Evolutionary conservation across 2,797 vertebrate species (phyloP).

Genomic region (Pseudomugil tenellus): DNA sequence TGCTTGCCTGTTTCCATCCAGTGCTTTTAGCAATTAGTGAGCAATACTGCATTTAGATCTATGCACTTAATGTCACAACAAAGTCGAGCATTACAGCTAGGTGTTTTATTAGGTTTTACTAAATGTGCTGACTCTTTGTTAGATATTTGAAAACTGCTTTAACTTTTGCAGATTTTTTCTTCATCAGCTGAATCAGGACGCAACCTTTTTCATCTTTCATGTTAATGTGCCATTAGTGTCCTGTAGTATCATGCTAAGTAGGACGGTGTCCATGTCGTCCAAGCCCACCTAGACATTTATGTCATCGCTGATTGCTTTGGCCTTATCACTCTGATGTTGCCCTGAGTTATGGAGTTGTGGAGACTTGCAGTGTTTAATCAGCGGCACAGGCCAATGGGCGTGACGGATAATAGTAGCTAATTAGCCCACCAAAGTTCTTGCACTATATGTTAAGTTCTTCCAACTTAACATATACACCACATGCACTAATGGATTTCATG

Average conservation of each 20-base stretch:
- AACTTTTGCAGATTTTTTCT: slow-evolving; percentile 4
- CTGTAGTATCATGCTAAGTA: slow-evolving; percentile 39
- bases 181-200: neutral
- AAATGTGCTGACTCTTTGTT: neutral
- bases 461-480: slow-evolving; percentile 67
- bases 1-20: neutral
- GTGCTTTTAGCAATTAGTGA: neutral
- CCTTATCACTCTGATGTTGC: slow-evolving; percentile 58
- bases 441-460: too few species aligned
- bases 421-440: slow-evolving; percentile 74
- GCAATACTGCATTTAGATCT: neutral
- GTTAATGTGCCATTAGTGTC: slow-evolving; percentile 3
- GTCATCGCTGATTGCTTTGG: slow-evolving; percentile 58
- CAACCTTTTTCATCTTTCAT: neutral
- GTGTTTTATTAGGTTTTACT: neutral
- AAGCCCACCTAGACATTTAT: slow-evolving; percentile 54
- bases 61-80: neutral
- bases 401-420: slow-evolving; percentile 75
- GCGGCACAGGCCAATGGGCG: slow-evolving; percentile 69
- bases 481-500: slow-evolving; percentile 73
- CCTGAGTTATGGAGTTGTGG: slow-evolving; percentile 51
- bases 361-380: slow-evolving; percentile 73
- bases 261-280: slow-evolving; percentile 46
- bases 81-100: neutral
- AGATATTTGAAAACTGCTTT: neutral